Base-by-base conservation (phyloP, 2,888 invertebrate species). In the Diloba caeruleocephala region DNA sequence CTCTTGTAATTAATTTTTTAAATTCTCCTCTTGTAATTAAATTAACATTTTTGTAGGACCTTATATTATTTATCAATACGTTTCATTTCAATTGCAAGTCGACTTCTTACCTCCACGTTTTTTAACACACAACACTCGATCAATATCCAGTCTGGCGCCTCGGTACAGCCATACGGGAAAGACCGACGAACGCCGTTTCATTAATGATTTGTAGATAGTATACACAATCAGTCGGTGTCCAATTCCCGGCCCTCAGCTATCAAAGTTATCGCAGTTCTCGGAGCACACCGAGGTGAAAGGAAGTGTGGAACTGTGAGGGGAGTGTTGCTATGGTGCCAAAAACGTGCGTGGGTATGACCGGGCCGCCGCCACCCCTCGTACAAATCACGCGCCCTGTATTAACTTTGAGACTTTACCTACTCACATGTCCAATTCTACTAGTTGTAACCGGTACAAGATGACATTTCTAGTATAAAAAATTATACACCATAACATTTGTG, bases 361-460 rank as follows among this genome's bases (percentile, higher is more conserved):
- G 39, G 41, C 52, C 56, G 17, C 19, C 19, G 17, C 46, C 50
- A 39, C 69, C 65, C 55, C 58, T 48, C 65, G 69, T 55, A 71
- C 65, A 71, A 71, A 71, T 71, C 71, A 71, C 65, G 42, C 65
- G 46, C 58, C 63, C 58, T 54, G 55, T 69, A 68, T 68, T 71
- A 65, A 65, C 69, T 69, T 69, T 67, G 53, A 59, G 71, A 69
- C 69, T 63, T 61, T 66, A 53, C 63, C 63, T 63, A 66, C 63
- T 49, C 56, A 53, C 51, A 52, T 63, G 67, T 28, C 55, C 51
- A 59, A 63, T 59, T 54, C 49, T 59, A 65, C 33, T 51, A 56
- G 29, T 57, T 54, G 61, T 54, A 54, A 55, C 49, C 28, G 45
- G 45, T 32, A 26, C 29, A 33, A 44, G 48, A 60, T 60, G 25